These are phyloP conservation scores for Planococcus citri DNA, from an alignment of 1,140 invertebrate species.

Conservation along the genomic window DNA sequence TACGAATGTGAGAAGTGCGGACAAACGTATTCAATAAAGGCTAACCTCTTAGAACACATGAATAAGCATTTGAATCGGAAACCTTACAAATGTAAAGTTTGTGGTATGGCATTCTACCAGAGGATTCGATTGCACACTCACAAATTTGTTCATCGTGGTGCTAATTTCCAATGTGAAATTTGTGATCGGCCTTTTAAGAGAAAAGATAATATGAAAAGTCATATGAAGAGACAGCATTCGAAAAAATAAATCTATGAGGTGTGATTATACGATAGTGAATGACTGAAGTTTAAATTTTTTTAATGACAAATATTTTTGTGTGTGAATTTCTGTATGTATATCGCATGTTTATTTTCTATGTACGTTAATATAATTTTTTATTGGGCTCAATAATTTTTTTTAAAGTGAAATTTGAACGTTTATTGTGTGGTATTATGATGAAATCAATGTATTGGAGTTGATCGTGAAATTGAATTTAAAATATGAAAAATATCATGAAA, in stretches of 20 bases:
- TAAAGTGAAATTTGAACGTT: no score
- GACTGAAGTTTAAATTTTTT: constrained; percentile 14
- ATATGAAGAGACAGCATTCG: constrained; percentile 13
- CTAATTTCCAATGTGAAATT: constrained; percentile 14
- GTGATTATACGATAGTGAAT: neutral
- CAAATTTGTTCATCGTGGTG: constrained; percentile 11
- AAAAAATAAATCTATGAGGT: neutral
- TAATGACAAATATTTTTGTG: no score
- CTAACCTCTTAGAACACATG: constrained; percentile 13
- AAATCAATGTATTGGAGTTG: no score
- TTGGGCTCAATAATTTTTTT: no score
- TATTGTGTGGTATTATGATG: no score
- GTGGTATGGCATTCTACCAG: constrained; percentile 22
- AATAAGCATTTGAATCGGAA: constrained; percentile 1
- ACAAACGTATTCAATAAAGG: constrained; percentile 7
- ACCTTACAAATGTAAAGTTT: constrained; percentile 22
- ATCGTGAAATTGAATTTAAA: no score
- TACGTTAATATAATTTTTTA: no score
- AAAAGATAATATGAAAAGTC: constrained; percentile 12
- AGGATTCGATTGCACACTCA: constrained; percentile 9
- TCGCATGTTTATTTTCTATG: no score
- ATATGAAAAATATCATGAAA: no score
- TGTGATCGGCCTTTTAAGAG: constrained; percentile 11
- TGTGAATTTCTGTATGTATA: no score
- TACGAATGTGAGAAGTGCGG: no score